Conservation (phyloP, 2,888 invertebrate genomes). For the Cephus spinipes region DNA sequence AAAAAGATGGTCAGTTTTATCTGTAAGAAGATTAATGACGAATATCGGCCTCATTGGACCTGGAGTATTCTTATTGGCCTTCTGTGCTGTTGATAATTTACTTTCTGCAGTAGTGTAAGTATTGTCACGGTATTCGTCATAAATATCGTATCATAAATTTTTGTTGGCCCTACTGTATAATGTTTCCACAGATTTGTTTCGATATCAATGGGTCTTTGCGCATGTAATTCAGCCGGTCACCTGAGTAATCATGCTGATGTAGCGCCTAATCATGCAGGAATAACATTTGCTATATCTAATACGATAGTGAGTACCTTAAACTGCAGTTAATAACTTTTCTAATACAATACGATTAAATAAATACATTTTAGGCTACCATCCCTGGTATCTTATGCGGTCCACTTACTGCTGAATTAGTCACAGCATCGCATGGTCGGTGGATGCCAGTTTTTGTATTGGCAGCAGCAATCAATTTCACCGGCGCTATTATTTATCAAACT, state of each 20-base stretch:
- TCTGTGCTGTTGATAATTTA: constrained; percentile 78
- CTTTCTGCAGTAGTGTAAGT: constrained; percentile 76
- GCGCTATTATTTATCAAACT: constrained; percentile 78
- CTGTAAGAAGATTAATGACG: constrained; percentile 79
- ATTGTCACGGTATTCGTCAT: constrained; percentile 5
- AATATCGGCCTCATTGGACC: constrained; percentile 78
- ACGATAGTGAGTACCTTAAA: constrained; percentile 70
- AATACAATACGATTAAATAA: not conserved
- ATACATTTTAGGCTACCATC: constrained; percentile 74
- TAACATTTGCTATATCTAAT: constrained; percentile 82
- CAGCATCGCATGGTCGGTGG: constrained; percentile 78
- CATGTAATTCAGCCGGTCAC: constrained; percentile 82
- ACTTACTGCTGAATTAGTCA: constrained; percentile 79
- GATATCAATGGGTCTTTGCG: constrained; percentile 80
- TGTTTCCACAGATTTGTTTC: constrained; percentile 72
- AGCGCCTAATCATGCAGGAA: constrained; percentile 81
- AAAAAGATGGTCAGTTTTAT: constrained; percentile 75
- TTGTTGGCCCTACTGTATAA: constrained; percentile 7
- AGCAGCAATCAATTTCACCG: constrained; percentile 78
- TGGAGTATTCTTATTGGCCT: constrained; percentile 77
- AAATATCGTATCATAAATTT: not conserved
- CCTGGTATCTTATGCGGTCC: constrained; percentile 83
- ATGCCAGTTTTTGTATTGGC: constrained; percentile 80
- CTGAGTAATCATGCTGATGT: constrained; percentile 83
- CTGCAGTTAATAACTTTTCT: not conserved